A percentile compares a stretch with the other conserved stretches of the same genome.
Evolutionary conservation across 2,888 invertebrate species (phyloP).

Genomic region (Macaria notata): DNA sequence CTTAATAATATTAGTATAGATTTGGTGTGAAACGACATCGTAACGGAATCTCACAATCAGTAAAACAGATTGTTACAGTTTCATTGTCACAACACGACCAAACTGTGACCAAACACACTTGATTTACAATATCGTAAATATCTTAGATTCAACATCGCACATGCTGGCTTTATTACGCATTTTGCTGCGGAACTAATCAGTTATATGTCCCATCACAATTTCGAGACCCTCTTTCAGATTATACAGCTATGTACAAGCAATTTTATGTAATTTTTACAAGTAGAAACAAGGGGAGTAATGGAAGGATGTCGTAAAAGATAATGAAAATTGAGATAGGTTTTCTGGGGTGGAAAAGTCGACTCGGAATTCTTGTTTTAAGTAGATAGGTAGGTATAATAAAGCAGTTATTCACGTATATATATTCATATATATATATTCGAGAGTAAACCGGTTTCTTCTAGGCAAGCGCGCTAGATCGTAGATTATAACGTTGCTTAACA

Average conservation of each 20-base stretch:
- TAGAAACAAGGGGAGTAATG: conserved; percentile 42
- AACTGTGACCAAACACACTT: conserved; percentile 58
- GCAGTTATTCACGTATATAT: too few relatives aligned
- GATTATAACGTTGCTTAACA: too few relatives aligned
- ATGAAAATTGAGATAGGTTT: conserved; percentile 25
- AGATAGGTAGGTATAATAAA: too few relatives aligned
- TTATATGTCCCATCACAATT: conserved; percentile 31
- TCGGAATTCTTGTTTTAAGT: too few relatives aligned
- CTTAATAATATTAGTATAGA: too few relatives aligned
- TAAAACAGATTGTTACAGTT: conserved; percentile 2
- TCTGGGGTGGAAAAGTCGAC: neutral
- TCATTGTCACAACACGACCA: conserved; percentile 52
- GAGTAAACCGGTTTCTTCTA: too few relatives aligned
- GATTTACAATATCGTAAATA: conserved; percentile 70
- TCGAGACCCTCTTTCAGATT: conserved; percentile 39
- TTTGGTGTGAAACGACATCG: neutral
- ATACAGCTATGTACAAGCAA: conserved; percentile 34
- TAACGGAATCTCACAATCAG: neutral
- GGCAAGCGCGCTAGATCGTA: too few relatives aligned
- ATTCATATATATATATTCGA: too few relatives aligned
- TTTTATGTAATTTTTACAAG: conserved; percentile 43
- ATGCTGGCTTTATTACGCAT: conserved; percentile 52
- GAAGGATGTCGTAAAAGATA: conserved; percentile 37
- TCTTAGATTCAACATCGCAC: conserved; percentile 58
- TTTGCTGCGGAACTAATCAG: conserved; percentile 69